Evolutionary conservation across 2,113 vertebrate genomes (phyloP), one percentile per base, ranked within the genome.

Genomic region (Antennarius striatus): DNA sequence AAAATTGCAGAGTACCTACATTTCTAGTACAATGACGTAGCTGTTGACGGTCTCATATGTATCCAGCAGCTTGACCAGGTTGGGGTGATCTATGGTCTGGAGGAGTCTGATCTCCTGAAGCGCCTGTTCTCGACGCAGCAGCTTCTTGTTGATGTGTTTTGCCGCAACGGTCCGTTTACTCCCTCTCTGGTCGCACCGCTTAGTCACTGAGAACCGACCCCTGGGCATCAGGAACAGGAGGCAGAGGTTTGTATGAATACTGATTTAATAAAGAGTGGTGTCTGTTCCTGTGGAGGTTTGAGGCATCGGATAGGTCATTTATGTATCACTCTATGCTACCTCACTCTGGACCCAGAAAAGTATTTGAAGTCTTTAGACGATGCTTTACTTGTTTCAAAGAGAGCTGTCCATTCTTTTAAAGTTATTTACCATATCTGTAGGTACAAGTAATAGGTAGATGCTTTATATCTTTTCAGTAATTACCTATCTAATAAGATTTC

Each of bases 191-290:
- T 98, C 96, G 69, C 96, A 98, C 49, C 95, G 94, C 91, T 97
- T 98, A 10, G 96, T 96, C 56, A 98, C 96, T 45, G 97, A 98
- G 92, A 99, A 99, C 62, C 98, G 94, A 83, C 98, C 98, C 85
- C 97, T 99, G 87, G 15, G 8, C 17, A 66, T 47, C 3, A 28
- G 14, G 63, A 54, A 61, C 9, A 0, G 40, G 0, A 10, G 6
- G 16, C 1, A 83, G 74, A 51, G 3, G 28, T 51, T 56, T 30
- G 29, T 50, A 10, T 36, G 32, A 36, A 36, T 7, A 36, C 32
- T 36, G 7, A 36, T 36, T 7, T 36, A 36, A 5, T 36, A 36
- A 5, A 36, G 32, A 36, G 32, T 36, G 32, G 7, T 7, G 7
- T 36, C 32, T 36, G 32, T 7, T 36, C 32, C 32, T 36, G 32